Conservation (phyloP, 2,888 invertebrate genomes). For the Cyclophora albipunctata region DNA sequence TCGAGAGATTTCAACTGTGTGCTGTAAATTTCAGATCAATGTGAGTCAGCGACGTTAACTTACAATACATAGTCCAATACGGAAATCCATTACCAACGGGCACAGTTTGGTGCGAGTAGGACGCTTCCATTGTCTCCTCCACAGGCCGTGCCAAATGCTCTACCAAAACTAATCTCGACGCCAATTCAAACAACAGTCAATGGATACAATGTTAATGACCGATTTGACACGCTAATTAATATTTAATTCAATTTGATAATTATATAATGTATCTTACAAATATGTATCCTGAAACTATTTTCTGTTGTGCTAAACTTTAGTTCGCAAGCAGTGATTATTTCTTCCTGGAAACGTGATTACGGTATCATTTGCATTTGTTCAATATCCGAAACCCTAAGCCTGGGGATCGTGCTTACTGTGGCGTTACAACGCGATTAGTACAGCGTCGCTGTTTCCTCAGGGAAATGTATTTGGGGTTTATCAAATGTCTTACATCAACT, state of each 20-base stretch:
- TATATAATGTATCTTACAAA: too few species aligned
- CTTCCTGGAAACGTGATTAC: conserved; percentile 21
- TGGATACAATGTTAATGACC: conserved; percentile 9
- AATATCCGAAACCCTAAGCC: conserved; percentile 36
- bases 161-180: conserved; percentile 16
- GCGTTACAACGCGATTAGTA: conserved; percentile 46
- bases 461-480: conserved; percentile 29
- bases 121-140: conserved; percentile 27
- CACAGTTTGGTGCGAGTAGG: conserved; percentile 23
- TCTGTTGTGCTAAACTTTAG: too few species aligned
- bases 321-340: conserved; percentile 13
- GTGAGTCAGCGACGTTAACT: conserved; percentile 30
- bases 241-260: too few species aligned
- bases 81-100: conserved; percentile 28
- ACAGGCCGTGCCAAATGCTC: conserved; percentile 24
- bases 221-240: conserved; percentile 7
- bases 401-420: conserved; percentile 32
- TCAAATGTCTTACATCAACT: conserved; percentile 29
- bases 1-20: conserved; percentile 12
- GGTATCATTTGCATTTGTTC: conserved; percentile 51
- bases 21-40: conserved; percentile 5
- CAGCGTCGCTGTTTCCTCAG: conserved; percentile 29
- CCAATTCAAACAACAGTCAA: conserved; percentile 7
- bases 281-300: too few species aligned
- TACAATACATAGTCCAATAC: conserved; percentile 28